Evolutionary conservation across 2,113 vertebrate species (phyloP).

Genomic region (Xenus cinereus): DNA sequence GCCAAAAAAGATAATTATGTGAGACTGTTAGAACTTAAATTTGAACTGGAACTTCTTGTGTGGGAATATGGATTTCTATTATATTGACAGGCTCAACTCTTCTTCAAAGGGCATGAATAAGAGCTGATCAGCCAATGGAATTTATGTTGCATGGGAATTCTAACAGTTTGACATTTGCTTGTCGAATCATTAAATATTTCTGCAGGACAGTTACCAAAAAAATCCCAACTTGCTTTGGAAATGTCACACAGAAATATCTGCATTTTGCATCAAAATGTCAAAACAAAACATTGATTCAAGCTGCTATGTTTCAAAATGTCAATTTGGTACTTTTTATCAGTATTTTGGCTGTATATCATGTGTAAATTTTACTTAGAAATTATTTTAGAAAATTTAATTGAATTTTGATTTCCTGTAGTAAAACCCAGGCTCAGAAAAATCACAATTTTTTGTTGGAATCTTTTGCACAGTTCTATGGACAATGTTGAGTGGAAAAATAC

Average conservation of each 20-base stretch:
- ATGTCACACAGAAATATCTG: constrained; percentile 55
- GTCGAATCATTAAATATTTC: constrained; percentile 43
- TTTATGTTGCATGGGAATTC: constrained; percentile 34
- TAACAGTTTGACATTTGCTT: constrained; percentile 47
- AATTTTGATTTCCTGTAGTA: neutral
- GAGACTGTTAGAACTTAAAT: neutral
- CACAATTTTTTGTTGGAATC: neutral
- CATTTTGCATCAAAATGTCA: constrained; percentile 62
- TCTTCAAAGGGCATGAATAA: constrained; percentile 4
- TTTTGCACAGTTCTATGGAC: neutral
- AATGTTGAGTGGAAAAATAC: neutral
- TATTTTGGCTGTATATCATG: neutral
- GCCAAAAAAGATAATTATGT: neutral
- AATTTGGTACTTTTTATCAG: neutral
- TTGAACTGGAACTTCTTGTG: neutral
- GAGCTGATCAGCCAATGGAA: constrained; percentile 9
- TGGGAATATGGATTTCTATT: constrained; percentile 12
- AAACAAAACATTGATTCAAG: constrained; percentile 63
- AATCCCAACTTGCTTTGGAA: constrained; percentile 46
- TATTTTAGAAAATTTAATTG: neutral
- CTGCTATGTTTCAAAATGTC: constrained; percentile 49
- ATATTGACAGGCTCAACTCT: neutral
- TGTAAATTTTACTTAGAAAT: constrained; percentile 13
- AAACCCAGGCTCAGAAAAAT: neutral
- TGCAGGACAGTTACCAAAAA: constrained; percentile 40